Conservation (phyloP, 2,113 vertebrate species). For the Alces alces region DNA sequence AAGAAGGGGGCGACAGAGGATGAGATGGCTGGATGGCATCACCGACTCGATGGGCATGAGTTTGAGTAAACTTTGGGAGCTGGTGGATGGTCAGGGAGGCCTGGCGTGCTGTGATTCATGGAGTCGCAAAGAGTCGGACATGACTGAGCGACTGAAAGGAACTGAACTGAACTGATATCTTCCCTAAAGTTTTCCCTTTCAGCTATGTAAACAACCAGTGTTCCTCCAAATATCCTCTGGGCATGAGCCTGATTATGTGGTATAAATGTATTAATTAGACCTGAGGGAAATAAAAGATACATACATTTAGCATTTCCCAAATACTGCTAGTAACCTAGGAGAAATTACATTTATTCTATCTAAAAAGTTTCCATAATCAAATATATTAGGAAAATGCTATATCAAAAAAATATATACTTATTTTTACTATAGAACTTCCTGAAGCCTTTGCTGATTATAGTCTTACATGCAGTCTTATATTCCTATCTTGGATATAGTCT, state of each 20-base stretch:
- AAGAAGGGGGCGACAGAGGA: too few species aligned
- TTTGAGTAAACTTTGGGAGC: too few species aligned
- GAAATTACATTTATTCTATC: neutral
- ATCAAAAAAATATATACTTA: neutral
- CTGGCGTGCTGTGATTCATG: too few species aligned
- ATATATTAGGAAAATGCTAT: neutral
- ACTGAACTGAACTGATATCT: neutral
- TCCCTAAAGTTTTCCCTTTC: neutral
- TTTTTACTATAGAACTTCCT: neutral
- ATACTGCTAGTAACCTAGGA: neutral
- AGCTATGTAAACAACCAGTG: neutral
- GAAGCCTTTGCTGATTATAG: neutral
- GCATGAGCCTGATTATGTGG: neutral
- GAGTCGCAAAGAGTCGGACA: too few species aligned
- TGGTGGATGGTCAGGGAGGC: too few species aligned
- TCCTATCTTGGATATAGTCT: neutral
- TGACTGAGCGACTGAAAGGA: too few species aligned
- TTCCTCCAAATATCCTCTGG: neutral
- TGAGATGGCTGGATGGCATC: too few species aligned
- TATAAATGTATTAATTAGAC: conserved; percentile 36
- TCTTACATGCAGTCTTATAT: neutral
- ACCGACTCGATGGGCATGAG: too few species aligned
- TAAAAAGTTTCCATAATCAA: neutral
- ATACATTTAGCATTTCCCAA: neutral
- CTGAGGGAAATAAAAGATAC: conserved; percentile 10